Conservation (phyloP, 2,797 vertebrate species). For the Cryptoblepharus egeriae region DNA sequence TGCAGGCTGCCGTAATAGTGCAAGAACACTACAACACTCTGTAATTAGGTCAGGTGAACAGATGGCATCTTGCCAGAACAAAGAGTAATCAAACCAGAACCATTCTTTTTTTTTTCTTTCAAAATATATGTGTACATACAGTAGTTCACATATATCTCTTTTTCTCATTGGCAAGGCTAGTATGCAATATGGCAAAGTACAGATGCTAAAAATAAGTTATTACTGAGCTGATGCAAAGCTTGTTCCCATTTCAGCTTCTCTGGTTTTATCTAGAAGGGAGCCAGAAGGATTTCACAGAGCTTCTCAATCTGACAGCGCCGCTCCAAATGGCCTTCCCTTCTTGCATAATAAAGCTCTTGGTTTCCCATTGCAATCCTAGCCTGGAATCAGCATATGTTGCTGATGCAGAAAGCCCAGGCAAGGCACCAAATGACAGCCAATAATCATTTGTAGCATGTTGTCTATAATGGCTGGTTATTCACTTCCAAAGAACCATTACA, state of each 20-base stretch:
- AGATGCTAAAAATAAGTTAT: slow-evolving; percentile 3
- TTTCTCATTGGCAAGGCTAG: not conserved
- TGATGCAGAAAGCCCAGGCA: not conserved
- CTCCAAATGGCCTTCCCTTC: not conserved
- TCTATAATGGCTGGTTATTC: not conserved
- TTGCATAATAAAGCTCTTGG: not conserved
- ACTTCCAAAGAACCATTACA: slow-evolving; percentile 19
- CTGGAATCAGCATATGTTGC: not conserved
- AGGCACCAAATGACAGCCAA: not conserved
- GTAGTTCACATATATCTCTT: not conserved
- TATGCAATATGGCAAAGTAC: not conserved
- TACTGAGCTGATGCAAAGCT: not conserved
- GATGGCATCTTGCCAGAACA: slow-evolving; percentile 3
- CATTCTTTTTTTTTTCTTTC: not conserved
- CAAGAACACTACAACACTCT: not conserved
- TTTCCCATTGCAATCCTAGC: not conserved
- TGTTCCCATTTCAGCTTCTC: not conserved
- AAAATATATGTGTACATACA: not conserved
- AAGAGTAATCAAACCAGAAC: not conserved
- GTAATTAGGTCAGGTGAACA: not conserved
- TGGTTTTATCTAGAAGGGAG: not conserved
- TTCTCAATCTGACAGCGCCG: slow-evolving; percentile 13
- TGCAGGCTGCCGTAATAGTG: not conserved
- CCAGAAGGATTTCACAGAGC: not conserved
- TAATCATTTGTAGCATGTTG: not conserved